These are phyloP conservation scores for Orussus abietinus DNA, from an alignment of 1,140 invertebrate genomes.

Conservation along the genomic window DNA sequence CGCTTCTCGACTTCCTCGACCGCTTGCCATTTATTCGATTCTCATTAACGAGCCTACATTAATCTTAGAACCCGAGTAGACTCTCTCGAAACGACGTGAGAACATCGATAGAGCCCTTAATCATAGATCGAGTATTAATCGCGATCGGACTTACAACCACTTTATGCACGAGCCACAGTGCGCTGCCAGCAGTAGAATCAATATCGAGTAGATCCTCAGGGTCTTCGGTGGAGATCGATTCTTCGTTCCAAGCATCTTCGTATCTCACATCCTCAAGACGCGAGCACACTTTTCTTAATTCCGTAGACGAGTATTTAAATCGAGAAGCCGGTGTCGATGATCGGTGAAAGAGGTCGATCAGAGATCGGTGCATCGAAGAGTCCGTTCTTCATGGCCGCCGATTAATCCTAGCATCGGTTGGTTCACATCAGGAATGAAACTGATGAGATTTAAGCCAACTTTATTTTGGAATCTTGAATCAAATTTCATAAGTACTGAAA, in stretches of 20 bases:
- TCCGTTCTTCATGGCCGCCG: too few relatives aligned
- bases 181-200: conserved; percentile 34
- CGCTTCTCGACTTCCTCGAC: conserved; percentile 1
- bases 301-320: too few relatives aligned
- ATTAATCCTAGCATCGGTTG: too few relatives aligned
- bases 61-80: conserved; percentile 35
- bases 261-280: conserved; percentile 28
- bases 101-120: conserved; percentile 32
- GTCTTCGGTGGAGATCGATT: conserved; percentile 18
- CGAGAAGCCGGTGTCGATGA: too few relatives aligned
- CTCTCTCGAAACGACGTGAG: conserved; percentile 19
- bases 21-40: conserved; percentile 37
- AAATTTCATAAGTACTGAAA: too few relatives aligned
- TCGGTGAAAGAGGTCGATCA: too few relatives aligned
- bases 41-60: conserved; percentile 49
- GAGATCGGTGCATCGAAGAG: too few relatives aligned
- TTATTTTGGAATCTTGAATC: too few relatives aligned
- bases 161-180: conserved; percentile 47
- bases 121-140: conserved; percentile 7
- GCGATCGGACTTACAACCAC: conserved; percentile 47
- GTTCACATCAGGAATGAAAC: too few relatives aligned
- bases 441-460: too few relatives aligned
- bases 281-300: too few relatives aligned
- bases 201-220: conserved; percentile 26
- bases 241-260: conserved; percentile 40